These are phyloP conservation scores for Rhopalosiphum maidis DNA, from an alignment of 1,140 invertebrate species.

Conservation along the genomic window DNA sequence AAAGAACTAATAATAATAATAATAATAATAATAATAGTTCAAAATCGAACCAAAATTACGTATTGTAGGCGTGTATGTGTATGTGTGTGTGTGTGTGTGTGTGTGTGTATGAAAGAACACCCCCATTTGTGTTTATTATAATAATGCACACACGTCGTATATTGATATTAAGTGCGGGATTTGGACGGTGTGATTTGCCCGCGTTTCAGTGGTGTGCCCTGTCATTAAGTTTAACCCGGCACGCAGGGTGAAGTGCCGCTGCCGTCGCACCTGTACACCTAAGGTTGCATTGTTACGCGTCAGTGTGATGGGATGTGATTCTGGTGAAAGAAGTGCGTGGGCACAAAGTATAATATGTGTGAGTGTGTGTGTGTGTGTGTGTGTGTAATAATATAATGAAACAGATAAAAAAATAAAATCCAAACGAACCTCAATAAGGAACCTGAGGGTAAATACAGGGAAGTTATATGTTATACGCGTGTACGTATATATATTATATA, in stretches of 20 bases:
- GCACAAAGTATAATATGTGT: not conserved
- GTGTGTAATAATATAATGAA: constrained; percentile 4
- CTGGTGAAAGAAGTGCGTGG: not conserved
- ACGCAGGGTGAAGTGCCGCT: constrained; percentile 6
- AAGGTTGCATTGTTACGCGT: constrained; percentile 7
- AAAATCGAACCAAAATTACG: constrained; percentile 30
- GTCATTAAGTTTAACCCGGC: constrained; percentile 42
- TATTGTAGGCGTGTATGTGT: not conserved
- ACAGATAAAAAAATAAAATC: constrained; percentile 19
- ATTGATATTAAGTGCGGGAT: constrained; percentile 42
- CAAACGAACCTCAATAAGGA: constrained; percentile 24
- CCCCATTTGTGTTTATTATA: constrained; percentile 48
- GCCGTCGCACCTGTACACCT: constrained; percentile 22
- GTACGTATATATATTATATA: not conserved
- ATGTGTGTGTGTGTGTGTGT: not conserved
- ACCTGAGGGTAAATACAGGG: constrained; percentile 17
- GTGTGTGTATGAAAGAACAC: not conserved
- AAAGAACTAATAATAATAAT: not conserved
- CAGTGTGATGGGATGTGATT: not conserved
- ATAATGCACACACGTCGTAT: constrained; percentile 33
- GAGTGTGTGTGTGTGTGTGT: not conserved
- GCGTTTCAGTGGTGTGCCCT: constrained; percentile 26
- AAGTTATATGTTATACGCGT: not conserved
- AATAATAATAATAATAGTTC: not conserved
- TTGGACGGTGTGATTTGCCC: constrained; percentile 39